Evolutionary conservation across 2,888 invertebrate species (phyloP).

Genomic region (Parnassius glacialis): DNA sequence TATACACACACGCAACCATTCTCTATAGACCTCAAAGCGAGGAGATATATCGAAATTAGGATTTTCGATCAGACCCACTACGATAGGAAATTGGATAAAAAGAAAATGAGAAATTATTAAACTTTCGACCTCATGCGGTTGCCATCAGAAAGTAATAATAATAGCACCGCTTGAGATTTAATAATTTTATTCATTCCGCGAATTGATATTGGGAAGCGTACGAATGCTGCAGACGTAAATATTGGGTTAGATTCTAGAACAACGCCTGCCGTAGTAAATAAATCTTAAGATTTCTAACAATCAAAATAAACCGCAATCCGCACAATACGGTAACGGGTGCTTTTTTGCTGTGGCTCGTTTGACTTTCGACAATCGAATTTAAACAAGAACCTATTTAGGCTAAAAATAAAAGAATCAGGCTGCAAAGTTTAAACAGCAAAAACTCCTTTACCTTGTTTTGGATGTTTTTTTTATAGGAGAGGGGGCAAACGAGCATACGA

Average conservation of each 20-base stretch:
- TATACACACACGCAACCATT: too few relatives aligned
- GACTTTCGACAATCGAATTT: conserved; percentile 46
- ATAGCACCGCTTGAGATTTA: conserved; percentile 1
- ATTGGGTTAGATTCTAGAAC: not conserved
- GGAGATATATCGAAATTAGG: too few relatives aligned
- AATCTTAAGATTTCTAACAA: conserved; percentile 48
- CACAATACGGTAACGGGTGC: conserved; percentile 53
- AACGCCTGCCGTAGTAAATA: conserved; percentile 43
- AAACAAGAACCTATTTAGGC: conserved; percentile 54
- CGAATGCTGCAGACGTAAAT: conserved; percentile 13
- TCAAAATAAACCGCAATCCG: conserved; percentile 56
- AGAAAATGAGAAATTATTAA: too few relatives aligned
- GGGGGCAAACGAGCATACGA: too few relatives aligned
- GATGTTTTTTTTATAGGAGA: too few relatives aligned
- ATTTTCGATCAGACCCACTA: too few relatives aligned
- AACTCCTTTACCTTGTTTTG: not conserved
- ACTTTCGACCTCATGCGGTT: not conserved
- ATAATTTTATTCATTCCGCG: conserved; percentile 8
- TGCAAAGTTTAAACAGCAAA: conserved; percentile 10
- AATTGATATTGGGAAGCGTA: conserved; percentile 1
- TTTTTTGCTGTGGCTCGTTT: conserved; percentile 56
- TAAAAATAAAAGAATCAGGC: conserved; percentile 38
- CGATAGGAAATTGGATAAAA: too few relatives aligned
- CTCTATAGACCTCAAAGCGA: too few relatives aligned
- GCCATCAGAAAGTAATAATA: conserved; percentile 1